phyloP scores from a whole-genome alignment of 1,140 invertebrate species.

The Drosophila quadrilineata region DNA sequence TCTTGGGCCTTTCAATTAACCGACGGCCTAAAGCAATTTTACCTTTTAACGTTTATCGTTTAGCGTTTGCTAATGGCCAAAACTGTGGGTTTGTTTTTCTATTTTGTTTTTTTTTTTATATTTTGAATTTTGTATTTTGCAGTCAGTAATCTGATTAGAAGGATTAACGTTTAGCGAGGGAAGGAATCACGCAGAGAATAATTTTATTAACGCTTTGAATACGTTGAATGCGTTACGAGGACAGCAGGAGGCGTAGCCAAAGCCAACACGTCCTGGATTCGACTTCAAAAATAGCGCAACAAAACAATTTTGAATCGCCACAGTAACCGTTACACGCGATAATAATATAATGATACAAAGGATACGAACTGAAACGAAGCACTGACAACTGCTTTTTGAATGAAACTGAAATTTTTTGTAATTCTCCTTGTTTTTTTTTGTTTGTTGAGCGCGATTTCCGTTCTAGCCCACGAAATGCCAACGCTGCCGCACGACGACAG shows the following conservation, averaged over 20 bases:
- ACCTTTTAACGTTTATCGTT: not conserved
- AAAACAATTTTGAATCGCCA: slow-evolving; percentile 38
- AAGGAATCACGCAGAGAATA: slow-evolving; percentile 54
- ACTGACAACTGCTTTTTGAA: no score
- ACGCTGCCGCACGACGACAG: slow-evolving; percentile 72
- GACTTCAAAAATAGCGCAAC: slow-evolving; percentile 26
- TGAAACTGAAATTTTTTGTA: no score
- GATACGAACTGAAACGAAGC: slow-evolving; percentile 3
- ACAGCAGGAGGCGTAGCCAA: no score
- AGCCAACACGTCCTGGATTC: no score
- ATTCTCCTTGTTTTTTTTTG: no score
- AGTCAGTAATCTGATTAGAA: slow-evolving; percentile 34
- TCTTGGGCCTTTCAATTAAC: slow-evolving; percentile 51
- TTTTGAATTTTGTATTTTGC: no score
- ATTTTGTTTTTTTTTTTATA: slow-evolving; percentile 26
- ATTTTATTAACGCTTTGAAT: slow-evolving; percentile 57
- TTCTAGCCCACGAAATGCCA: slow-evolving; percentile 60
- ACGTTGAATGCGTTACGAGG: slow-evolving; percentile 29
- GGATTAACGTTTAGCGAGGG: slow-evolving; percentile 54
- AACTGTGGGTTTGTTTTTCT: slow-evolving; percentile 4
- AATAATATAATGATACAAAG: slow-evolving; percentile 26
- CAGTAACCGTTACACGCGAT: slow-evolving; percentile 50
- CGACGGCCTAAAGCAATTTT: slow-evolving; percentile 15
- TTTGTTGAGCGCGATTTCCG: slow-evolving; percentile 35
- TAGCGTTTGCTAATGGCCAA: slow-evolving; percentile 4